Evolutionary conservation across 2,888 invertebrate species (phyloP), one percentile per base, ranked within the genome.

Genomic region (Apoda limacodes): DNA sequence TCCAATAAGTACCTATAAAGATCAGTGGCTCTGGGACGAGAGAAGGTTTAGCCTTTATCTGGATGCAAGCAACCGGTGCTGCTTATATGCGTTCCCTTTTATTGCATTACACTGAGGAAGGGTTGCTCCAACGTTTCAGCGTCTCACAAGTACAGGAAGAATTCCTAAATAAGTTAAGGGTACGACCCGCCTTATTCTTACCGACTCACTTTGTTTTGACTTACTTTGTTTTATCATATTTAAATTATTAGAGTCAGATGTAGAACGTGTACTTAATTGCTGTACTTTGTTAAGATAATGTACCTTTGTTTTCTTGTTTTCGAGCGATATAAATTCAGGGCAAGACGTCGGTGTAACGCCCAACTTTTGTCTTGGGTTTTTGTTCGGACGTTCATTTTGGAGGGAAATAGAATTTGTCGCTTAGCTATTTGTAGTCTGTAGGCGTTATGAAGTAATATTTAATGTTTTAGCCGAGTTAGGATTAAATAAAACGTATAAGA

Each of bases 231-330:
- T 76, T 80, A 80, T 80, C 78, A 80, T 78, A 80, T 80, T 80
- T 78, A 80, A 80, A 78, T 78, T 78, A 78, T 78, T 75, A 71
- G 67, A 80, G 78, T 78, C 71, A 78, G 76, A 78, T 78, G 78
- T 78, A 71, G 76, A 80, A 80, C 78, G 78, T 80, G 80, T 78
- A 78, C 76, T 69, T 78, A 80, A 80, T 78, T 80, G 80, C 78
- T 65, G 71, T 78, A 78, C 80, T 80, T 80, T 80, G 76, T 78
- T 76, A 75, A 78, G 78, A 78, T 78, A 80, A 80, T 80, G 78
- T 80, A 80, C 80, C 80, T 78, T 69, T 78, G 80, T 78, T 75
- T 80, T 75, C 76, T 71, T 76, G 78, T 76, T 72, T 58, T 64
- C 48, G 45, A 50, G 63, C 65, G 72, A 67, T 75, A 78, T 78